Evolutionary conservation across 2,888 invertebrate species (phyloP).

Genomic region (Rhodophaea formosa): DNA sequence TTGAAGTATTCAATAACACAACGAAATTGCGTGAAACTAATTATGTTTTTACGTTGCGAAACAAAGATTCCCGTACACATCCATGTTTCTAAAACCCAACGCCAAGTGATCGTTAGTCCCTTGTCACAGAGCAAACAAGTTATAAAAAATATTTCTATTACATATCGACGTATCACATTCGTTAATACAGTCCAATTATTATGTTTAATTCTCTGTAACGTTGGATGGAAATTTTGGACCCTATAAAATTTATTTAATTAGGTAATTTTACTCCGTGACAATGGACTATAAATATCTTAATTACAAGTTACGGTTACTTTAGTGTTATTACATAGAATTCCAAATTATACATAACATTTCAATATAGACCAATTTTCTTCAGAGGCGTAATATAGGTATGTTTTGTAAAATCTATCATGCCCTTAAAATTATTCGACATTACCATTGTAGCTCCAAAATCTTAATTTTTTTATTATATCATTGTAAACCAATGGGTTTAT

Average conservation of each 20-base stretch:
- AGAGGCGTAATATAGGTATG: slow-evolving; percentile 45
- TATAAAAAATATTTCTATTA: slow-evolving; percentile 65
- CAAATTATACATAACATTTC: slow-evolving; percentile 65
- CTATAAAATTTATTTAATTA: slow-evolving; percentile 65
- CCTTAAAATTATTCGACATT: slow-evolving; percentile 58
- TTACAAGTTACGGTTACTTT: slow-evolving; percentile 53
- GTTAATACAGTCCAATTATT: slow-evolving; percentile 66
- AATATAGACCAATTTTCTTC: slow-evolving; percentile 64
- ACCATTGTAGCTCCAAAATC: slow-evolving; percentile 50
- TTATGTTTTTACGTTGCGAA: slow-evolving; percentile 75
- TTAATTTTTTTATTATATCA: slow-evolving; percentile 42
- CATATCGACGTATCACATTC: slow-evolving; percentile 65
- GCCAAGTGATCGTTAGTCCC: slow-evolving; percentile 53
- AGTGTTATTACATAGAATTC: slow-evolving; percentile 60
- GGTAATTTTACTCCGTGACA: slow-evolving; percentile 67
- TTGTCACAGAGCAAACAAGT: slow-evolving; percentile 67
- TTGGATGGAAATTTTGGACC: slow-evolving; percentile 79
- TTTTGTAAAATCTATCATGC: slow-evolving; percentile 62
- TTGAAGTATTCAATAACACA: slow-evolving; percentile 38
- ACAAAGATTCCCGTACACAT: slow-evolving; percentile 80
- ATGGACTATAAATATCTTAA: slow-evolving; percentile 50
- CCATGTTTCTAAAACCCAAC: slow-evolving; percentile 62
- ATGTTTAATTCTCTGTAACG: slow-evolving; percentile 52
- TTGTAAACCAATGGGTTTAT: slow-evolving; percentile 40
- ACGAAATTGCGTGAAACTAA: slow-evolving; percentile 53